Percentiles rank a stretch among this genome's conserved stretches.
Evolutionary conservation across 2,888 invertebrate genomes (phyloP).

Genomic region (Scaptomyza parva): DNA sequence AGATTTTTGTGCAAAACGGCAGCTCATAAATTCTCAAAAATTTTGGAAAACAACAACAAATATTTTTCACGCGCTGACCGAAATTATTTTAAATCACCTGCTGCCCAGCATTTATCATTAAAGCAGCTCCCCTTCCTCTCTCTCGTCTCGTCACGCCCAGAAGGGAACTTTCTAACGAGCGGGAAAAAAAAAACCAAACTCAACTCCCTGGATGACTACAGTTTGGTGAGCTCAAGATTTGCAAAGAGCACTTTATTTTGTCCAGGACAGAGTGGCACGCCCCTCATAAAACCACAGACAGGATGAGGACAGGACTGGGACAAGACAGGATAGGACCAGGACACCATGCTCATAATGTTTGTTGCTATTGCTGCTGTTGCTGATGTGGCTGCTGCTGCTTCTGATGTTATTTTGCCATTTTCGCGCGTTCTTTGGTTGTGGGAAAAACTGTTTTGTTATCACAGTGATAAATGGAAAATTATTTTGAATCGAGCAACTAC

Average conservation of each 20-base stretch:
- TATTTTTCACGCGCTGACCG: slow-evolving; percentile 73
- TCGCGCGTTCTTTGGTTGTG: slow-evolving; percentile 55
- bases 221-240: slow-evolving; percentile 58
- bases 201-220: slow-evolving; percentile 47
- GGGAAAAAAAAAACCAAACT: slow-evolving; percentile 39
- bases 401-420: slow-evolving; percentile 76
- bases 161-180: slow-evolving; percentile 63
- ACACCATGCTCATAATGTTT: slow-evolving; percentile 62
- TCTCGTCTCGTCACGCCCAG: slow-evolving; percentile 20
- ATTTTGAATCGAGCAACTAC: slow-evolving; percentile 82
- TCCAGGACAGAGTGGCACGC: slow-evolving; percentile 60
- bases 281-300: slow-evolving; percentile 38
- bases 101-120: slow-evolving; percentile 80
- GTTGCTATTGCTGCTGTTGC: slow-evolving; percentile 18
- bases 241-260: slow-evolving; percentile 74
- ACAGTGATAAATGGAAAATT: slow-evolving; percentile 82
- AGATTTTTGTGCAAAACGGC: slow-evolving; percentile 50
- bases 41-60: slow-evolving; percentile 65
- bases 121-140: slow-evolving; percentile 17
- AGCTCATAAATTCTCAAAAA: slow-evolving; percentile 72
- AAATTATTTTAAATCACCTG: slow-evolving; percentile 82
- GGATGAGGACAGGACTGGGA: not conserved
- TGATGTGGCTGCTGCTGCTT: slow-evolving; percentile 21
- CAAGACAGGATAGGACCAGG: slow-evolving; percentile 3
- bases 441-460: slow-evolving; percentile 78